Conservation (phyloP, 2,797 vertebrate genomes). For the Trematomus bernacchii region DNA sequence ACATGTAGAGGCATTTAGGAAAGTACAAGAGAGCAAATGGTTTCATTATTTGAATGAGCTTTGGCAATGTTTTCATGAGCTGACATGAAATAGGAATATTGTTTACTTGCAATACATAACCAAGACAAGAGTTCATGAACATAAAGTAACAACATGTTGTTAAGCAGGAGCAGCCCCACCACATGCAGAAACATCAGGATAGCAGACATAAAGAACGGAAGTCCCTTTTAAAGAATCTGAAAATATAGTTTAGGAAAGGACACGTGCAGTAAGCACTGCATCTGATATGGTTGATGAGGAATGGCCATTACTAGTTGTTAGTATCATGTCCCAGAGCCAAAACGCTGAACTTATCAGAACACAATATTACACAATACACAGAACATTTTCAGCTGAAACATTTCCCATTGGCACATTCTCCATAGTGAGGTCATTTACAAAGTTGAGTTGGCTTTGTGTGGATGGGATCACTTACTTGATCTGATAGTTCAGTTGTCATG, state of each 20-base stretch:
- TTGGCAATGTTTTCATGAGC: slow-evolving; percentile 1
- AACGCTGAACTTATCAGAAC: slow-evolving; percentile 13
- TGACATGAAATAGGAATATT: slow-evolving; percentile 8
- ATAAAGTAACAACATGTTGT: slow-evolving; percentile 31
- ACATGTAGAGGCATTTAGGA: slow-evolving; percentile 16
- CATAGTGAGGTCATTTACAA: slow-evolving; percentile 51
- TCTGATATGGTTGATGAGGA: neutral
- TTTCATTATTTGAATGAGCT: slow-evolving; percentile 2
- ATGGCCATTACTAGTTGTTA: slow-evolving; percentile 10
- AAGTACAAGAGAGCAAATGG: slow-evolving; percentile 1
- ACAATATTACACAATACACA: neutral
- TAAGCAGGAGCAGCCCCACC: slow-evolving; percentile 41
- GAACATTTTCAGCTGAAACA: slow-evolving; percentile 28
- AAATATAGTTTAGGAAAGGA: neutral
- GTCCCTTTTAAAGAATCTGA: neutral
- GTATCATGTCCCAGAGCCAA: slow-evolving; percentile 10
- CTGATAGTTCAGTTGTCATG: slow-evolving; percentile 25
- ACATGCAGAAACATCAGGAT: slow-evolving; percentile 52
- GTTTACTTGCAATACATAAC: slow-evolving; percentile 31
- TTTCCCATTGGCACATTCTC: slow-evolving; percentile 41
- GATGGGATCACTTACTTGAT: slow-evolving; percentile 32
- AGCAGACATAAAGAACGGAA: slow-evolving; percentile 29
- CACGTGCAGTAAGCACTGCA: neutral
- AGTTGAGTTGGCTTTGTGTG: slow-evolving; percentile 4
- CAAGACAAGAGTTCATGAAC: slow-evolving; percentile 8